These are phyloP conservation scores for Heteromyza rotundicornis DNA, from an alignment of 2,888 invertebrate genomes.

Conservation along the genomic window DNA sequence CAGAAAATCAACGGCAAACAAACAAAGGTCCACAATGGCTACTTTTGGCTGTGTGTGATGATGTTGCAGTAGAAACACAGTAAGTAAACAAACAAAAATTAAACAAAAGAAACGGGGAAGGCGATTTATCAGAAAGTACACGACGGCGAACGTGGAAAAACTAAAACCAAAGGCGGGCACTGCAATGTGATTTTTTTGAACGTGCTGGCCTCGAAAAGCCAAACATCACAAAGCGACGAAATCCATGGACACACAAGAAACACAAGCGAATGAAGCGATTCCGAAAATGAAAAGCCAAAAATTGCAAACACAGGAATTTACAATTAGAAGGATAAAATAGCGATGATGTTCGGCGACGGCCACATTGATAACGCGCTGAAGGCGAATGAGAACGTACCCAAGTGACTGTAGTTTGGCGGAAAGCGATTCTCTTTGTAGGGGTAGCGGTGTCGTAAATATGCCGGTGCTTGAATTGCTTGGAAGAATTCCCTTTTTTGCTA, in stretches of 20 bases:
- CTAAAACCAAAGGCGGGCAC: slow-evolving; percentile 13
- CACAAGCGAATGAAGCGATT: background rate
- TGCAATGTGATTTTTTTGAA: slow-evolving; percentile 6
- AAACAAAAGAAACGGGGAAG: background rate
- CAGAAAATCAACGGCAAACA: too few species aligned
- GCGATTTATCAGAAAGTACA: background rate
- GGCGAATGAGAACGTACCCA: too few species aligned
- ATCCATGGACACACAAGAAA: background rate
- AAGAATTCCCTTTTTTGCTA: background rate
- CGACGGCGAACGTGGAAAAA: slow-evolving; percentile 5
- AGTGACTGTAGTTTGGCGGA: too few species aligned
- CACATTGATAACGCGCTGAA: background rate
- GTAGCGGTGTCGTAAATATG: background rate
- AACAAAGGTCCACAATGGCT: too few species aligned
- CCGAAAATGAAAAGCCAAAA: slow-evolving; percentile 18
- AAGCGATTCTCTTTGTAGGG: background rate
- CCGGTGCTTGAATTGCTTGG: too few species aligned
- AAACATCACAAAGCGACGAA: background rate
- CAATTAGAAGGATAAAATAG: slow-evolving; percentile 34
- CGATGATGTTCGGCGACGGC: background rate
- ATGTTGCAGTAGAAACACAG: background rate
- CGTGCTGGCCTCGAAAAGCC: background rate
- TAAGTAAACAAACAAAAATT: background rate
- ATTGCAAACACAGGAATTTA: slow-evolving; percentile 36
- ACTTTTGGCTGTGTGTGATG: too few species aligned